Conservation (phyloP, 2,113 vertebrate genomes). For the Lynx canadensis region DNA sequence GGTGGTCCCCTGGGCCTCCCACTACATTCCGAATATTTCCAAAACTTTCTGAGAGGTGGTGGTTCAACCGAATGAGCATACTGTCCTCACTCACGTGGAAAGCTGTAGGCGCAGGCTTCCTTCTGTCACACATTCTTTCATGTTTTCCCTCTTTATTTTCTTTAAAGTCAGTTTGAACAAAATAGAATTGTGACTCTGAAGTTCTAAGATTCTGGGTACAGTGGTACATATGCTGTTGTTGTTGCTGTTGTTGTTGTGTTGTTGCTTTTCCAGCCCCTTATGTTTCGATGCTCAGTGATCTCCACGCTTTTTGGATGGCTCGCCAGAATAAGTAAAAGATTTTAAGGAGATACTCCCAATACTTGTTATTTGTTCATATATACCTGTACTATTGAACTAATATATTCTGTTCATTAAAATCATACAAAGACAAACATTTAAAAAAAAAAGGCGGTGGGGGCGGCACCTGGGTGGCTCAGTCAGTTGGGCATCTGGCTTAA, state of each 20-base stretch:
- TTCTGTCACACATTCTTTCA: not conserved
- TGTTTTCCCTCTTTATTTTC: not conserved
- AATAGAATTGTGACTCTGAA: not conserved
- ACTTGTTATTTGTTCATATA: conserved; percentile 6
- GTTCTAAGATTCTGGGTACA: not conserved
- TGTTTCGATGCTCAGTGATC: not conserved
- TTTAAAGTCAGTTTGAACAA: conserved; percentile 29
- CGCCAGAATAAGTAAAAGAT: not conserved
- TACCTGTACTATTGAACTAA: not conserved
- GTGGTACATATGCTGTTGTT: not conserved
- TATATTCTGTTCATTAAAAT: not conserved
- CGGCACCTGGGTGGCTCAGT: too few species aligned
- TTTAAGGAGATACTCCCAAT: conserved; percentile 3
- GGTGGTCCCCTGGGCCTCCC: conserved; percentile 58
- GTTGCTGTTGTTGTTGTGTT: not conserved
- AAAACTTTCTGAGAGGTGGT: not conserved
- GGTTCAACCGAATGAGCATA: not conserved
- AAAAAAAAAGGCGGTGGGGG: too few species aligned
- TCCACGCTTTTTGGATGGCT: not conserved
- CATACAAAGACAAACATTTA: not conserved
- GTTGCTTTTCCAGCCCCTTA: not conserved
- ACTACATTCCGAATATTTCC: conserved; percentile 58
- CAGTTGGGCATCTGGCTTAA: too few species aligned
- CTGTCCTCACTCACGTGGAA: not conserved
- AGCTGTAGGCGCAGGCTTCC: not conserved